Evolutionary conservation across 53 echinoderm and acorn worm species (phyloP), one percentile per base, ranked within the genome.

Genomic region (Holothuria leucospilota): DNA sequence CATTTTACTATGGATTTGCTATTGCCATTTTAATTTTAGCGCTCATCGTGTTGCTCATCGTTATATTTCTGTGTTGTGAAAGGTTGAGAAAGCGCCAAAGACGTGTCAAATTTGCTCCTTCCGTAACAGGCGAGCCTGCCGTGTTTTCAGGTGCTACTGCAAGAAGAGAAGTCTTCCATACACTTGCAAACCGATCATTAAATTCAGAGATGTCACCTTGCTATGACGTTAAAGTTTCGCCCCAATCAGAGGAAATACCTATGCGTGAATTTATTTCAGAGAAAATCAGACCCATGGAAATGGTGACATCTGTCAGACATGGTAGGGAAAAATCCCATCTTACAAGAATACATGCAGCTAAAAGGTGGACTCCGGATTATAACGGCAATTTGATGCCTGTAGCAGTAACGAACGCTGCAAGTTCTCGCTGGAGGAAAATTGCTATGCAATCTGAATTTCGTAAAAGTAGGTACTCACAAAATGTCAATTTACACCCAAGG

Each of bases 51-150:
- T 5, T 83, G 40, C 11, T 83, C 4, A 83, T 83, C 23, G 28
- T 83, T 42, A 83, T 83, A n/a, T 83, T 83, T 83, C 51, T 83
- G 38, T 83, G 84, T 46, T 83, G 84, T 67, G 84, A 83, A 24
- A 64, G 68, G 28, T 26, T 83, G 67, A 83, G 38, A 39, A 83
- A 83, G 68, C 39, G 46, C 25, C 65, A 53, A 66, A 64, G 67
- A 83, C 84, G 84, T 42, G 84, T 66, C 8, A 39, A 51, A 18
- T 66, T 83, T 67, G 84, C 66, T 10, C 13, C 65, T 53, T 59
- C 80, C 13, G 56, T 20, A 14, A 16, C 15, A 58, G 51, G 23
- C 18, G 68, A 64, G 23, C 68, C 84, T 29, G 62, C 18, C 41
- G 84, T 83, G 26, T 39, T 20, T 29, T 42, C 68, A 5, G 84